These are phyloP conservation scores for Elgaria multicarinata DNA, from an alignment of 2,113 vertebrate genomes.

Conservation along the genomic window DNA sequence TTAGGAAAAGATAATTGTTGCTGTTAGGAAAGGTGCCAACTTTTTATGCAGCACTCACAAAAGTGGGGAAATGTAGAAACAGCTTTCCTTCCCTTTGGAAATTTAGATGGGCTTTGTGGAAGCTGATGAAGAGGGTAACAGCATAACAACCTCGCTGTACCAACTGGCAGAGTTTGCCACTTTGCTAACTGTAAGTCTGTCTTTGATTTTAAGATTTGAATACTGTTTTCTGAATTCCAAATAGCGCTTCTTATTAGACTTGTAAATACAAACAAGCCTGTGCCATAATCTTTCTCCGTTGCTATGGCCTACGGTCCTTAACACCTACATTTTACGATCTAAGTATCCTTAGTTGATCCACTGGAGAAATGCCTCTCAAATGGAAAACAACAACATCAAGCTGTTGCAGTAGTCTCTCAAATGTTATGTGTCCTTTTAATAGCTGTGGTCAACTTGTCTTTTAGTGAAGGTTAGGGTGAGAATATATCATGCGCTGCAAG, in stretches of 20 bases:
- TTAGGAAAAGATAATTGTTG: slow-evolving; percentile 42
- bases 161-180: neutral
- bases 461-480: neutral
- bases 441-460: neutral
- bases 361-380: neutral
- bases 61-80: slow-evolving; percentile 20
- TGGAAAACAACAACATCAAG: neutral
- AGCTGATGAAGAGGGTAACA: slow-evolving; percentile 12
- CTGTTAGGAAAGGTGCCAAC: slow-evolving; percentile 16
- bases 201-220: neutral
- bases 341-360: neutral
- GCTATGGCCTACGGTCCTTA: neutral
- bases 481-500: neutral
- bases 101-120: neutral
- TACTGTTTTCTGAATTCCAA: neutral
- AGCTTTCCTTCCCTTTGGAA: slow-evolving; percentile 20
- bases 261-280: neutral
- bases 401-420: neutral
- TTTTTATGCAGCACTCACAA: slow-evolving; percentile 15
- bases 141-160: neutral
- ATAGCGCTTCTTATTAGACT: neutral
- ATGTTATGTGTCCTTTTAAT: neutral
- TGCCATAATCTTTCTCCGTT: neutral
- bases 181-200: neutral
- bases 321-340: neutral